These are phyloP conservation scores for Babylonia areolata DNA, from an alignment of 1,140 invertebrate genomes.

Conservation along the genomic window DNA sequence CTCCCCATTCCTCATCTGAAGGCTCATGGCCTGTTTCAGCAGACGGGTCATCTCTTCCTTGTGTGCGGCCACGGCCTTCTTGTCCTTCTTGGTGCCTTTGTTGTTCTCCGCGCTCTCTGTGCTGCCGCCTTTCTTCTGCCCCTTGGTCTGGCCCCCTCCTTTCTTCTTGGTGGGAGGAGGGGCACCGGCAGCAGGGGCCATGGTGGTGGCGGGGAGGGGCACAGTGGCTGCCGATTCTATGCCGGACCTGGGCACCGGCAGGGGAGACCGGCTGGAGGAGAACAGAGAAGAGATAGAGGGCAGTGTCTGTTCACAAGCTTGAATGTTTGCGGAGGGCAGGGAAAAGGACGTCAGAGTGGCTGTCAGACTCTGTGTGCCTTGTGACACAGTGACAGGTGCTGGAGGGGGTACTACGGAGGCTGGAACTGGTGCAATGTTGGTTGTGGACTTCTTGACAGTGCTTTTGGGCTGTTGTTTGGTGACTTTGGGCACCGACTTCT, in stretches of 20 bases:
- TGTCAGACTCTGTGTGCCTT: background rate
- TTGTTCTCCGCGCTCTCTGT: background rate
- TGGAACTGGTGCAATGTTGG: background rate
- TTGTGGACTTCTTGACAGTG: background rate
- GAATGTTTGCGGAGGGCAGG: background rate
- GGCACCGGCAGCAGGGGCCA: background rate
- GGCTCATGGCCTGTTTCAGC: conserved; percentile 26
- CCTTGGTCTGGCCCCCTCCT: background rate
- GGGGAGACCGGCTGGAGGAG: background rate
- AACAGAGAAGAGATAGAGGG: conserved; percentile 23
- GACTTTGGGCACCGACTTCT: background rate
- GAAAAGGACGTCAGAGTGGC: background rate
- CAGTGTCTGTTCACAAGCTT: conserved; percentile 13
- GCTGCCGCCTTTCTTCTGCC: conserved; percentile 21
- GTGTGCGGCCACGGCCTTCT: background rate
- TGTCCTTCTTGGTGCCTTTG: background rate
- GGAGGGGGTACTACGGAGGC: background rate
- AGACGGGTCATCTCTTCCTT: conserved; percentile 27
- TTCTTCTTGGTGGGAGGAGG: background rate
- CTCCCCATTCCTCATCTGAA: conserved; percentile 7
- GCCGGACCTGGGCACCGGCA: background rate
- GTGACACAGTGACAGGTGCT: background rate
- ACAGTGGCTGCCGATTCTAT: background rate
- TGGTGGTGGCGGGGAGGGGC: background rate
- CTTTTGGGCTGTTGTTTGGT: background rate